Conservation (phyloP, 2,113 vertebrate genomes). For the Brachypodius melanocephalos region DNA sequence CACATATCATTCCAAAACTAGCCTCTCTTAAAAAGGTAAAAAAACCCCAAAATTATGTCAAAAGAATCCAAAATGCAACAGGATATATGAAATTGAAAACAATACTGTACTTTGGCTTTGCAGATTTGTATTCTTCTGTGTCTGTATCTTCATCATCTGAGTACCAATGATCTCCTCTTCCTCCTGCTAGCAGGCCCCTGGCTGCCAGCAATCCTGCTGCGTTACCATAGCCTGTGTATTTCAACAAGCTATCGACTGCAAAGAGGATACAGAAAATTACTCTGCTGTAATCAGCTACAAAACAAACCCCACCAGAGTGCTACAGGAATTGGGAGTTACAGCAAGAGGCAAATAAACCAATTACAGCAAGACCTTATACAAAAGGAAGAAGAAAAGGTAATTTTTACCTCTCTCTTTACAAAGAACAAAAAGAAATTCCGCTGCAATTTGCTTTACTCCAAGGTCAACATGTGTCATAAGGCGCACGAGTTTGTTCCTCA, state of each 20-base stretch:
- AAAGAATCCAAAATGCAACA: slow-evolving; percentile 18
- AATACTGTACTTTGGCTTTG: slow-evolving; percentile 85
- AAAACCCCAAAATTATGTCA: background rate
- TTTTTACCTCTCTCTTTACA: slow-evolving; percentile 95
- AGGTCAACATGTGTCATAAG: slow-evolving; percentile 97
- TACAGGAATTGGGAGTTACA: background rate
- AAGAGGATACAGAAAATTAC: slow-evolving; percentile 34
- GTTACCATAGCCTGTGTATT: slow-evolving; percentile 96
- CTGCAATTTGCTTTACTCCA: slow-evolving; percentile 94
- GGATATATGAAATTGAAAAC: background rate
- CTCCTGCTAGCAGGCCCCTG: slow-evolving; percentile 89
- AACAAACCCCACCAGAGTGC: background rate
- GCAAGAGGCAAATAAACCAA: background rate
- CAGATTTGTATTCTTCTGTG: slow-evolving; percentile 96
- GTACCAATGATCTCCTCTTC: slow-evolving; percentile 94
- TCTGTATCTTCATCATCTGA: slow-evolving; percentile 96
- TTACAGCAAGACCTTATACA: background rate
- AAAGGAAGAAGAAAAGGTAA: background rate
- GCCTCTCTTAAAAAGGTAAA: background rate
- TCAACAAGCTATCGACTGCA: slow-evolving; percentile 93
- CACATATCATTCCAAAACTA: slow-evolving; percentile 12
- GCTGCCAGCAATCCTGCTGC: slow-evolving; percentile 92
- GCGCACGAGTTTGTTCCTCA: slow-evolving; percentile 94
- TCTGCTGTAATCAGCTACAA: background rate
- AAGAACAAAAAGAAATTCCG: slow-evolving; percentile 96